Evolutionary conservation across 1,140 invertebrate species (phyloP).

Genomic region (Lordiphosa clarofinis): DNA sequence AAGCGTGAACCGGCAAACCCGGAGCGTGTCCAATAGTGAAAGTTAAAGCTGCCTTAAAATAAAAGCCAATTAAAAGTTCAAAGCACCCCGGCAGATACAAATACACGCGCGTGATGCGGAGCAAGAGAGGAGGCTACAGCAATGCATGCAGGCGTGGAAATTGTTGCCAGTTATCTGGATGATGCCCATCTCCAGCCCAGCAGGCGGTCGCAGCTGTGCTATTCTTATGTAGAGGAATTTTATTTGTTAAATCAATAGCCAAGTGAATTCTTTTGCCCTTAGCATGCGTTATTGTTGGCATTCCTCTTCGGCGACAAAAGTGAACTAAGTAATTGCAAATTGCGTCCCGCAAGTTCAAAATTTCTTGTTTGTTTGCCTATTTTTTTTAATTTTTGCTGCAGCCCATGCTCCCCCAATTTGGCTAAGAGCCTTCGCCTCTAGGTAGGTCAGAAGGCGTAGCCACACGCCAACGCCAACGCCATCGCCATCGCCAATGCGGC

Average conservation of each 20-base stretch:
- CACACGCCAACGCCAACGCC: conserved; percentile 55
- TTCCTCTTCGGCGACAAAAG: conserved; percentile 7
- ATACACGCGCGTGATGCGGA: conserved; percentile 3
- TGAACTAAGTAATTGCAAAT: conserved; percentile 67
- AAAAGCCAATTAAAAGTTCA: conserved; percentile 22
- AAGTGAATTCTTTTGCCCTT: conserved; percentile 21
- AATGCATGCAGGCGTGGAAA: neutral
- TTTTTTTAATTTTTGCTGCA: conserved; percentile 31
- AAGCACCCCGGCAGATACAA: conserved; percentile 6
- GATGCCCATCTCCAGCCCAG: conserved; percentile 1
- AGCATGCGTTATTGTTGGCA: conserved; percentile 36
- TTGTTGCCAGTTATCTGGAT: conserved; percentile 8
- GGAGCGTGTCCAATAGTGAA: conserved; percentile 26
- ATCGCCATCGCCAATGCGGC: conserved; percentile 38
- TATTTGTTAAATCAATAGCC: conserved; percentile 45
- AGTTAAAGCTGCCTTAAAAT: conserved; percentile 19
- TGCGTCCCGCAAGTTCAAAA: conserved; percentile 63
- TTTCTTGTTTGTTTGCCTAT: conserved; percentile 20
- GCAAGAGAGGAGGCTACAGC: neutral
- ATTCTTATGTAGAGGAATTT: neutral
- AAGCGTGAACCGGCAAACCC: conserved; percentile 16
- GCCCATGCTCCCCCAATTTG: conserved; percentile 52
- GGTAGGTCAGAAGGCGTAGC: conserved; percentile 69
- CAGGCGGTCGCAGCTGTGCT: conserved; percentile 9
- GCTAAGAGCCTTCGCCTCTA: conserved; percentile 62